phyloP scores from a whole-genome alignment of 2,888 invertebrate genomes.

The Oligia strigilis region DNA sequence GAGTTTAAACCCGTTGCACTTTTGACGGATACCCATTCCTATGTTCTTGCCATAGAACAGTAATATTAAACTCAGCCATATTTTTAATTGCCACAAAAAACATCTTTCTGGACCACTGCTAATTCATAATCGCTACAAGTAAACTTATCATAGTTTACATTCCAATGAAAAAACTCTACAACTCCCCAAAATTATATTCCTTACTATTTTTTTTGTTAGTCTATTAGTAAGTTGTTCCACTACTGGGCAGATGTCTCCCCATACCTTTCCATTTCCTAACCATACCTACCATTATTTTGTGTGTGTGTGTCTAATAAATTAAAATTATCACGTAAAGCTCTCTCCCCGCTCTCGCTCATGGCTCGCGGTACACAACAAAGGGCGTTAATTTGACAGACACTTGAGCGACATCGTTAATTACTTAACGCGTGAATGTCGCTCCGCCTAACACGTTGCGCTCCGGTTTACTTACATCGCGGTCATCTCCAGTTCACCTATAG shows the following conservation, averaged over 20 bases:
- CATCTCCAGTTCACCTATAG: constrained; percentile 14
- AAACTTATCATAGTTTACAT: background rate
- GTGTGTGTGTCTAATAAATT: background rate
- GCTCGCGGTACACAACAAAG: constrained; percentile 63
- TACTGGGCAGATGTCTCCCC: too few relatives aligned
- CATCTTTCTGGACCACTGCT: accelerated
- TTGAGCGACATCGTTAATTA: constrained; percentile 77
- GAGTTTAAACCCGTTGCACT: background rate
- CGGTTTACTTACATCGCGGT: constrained; percentile 53
- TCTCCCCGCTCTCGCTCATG: constrained; percentile 38
- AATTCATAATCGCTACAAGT: background rate
- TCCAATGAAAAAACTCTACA: too few relatives aligned
- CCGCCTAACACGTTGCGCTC: constrained; percentile 55
- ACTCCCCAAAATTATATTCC: background rate
- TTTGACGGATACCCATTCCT: background rate
- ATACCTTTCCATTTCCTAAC: background rate
- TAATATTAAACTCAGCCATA: too few relatives aligned
- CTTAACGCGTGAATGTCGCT: constrained; percentile 66
- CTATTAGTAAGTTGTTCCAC: too few relatives aligned
- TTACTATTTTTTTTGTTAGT: too few relatives aligned
- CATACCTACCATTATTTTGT: background rate
- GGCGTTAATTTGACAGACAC: constrained; percentile 75
- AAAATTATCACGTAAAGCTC: background rate
- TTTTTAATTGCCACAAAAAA: background rate
- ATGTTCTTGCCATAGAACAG: background rate